Evolutionary conservation across 2,797 vertebrate genomes (phyloP), one percentile per base, ranked within the genome.

Genomic region (Manis pentadactyla): DNA sequence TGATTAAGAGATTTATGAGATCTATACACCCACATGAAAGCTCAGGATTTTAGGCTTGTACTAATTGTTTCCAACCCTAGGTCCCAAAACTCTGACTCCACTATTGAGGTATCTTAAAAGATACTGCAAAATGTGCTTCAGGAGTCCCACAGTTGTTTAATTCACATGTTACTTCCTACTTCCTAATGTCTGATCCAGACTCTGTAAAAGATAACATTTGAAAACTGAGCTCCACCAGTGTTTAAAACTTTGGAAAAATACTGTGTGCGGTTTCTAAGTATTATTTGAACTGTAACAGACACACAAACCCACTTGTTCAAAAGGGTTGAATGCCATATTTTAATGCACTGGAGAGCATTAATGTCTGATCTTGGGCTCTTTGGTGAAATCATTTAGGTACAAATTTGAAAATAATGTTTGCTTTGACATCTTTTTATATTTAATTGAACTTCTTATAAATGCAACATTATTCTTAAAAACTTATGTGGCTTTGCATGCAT

Each of bases 1-100:
- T 95, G 90, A 96, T 97, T 95, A 97, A 97, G 95, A 97, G 97
- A 97, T 97, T 95, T 96, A 86, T 84, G 53, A 77, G 94, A 71
- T 98, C 95, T 97, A 94, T 95, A 93, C 25, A 61, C 77, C 81
- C 71, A 89, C 71, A 92, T 79, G 94, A 97, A 97, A 34, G 29
- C 92, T 97, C 74, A 42, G 66, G 77, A 93, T 87, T 1, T 0
- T 74, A 92, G 92, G 57, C 49, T 93, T 93, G 5, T 87, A 57
- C 89, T 96, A 97, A 96, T 94, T 79, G 13, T 95, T 96, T 97
- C 87, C 87, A 77, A 95, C 15, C 51, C 93, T 84, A 75, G 46
- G 7, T 64, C 92, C 91, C 94, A 29, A 89, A 94, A 93, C 92
- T 83, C 92, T 93, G 59, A 66, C 53, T 94, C 71, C 31, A 53